Evolutionary conservation across 1,140 invertebrate genomes (phyloP).

Genomic region (Marisa cornuarietis): DNA sequence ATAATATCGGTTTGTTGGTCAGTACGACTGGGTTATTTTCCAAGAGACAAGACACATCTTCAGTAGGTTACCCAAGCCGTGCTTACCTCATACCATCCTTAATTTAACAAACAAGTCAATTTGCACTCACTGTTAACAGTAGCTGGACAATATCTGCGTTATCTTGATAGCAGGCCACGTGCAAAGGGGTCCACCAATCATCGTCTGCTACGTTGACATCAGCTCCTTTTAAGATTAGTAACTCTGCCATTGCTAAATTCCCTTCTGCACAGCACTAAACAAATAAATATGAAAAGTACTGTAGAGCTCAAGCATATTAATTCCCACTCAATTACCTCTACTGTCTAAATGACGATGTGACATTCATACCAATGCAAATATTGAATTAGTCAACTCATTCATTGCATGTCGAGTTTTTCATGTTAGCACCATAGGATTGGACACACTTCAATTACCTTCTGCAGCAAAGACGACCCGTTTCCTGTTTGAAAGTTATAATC

Average conservation of each 20-base stretch:
- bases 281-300: background rate
- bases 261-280: conserved; percentile 52
- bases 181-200: conserved; percentile 81
- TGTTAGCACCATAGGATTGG: no score
- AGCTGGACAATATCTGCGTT: conserved; percentile 76
- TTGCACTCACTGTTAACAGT: conserved; percentile 67
- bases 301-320: background rate
- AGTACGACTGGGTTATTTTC: no score
- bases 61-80: no score
- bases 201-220: conserved; percentile 80
- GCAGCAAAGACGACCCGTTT: conserved; percentile 47
- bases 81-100: no score
- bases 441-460: conserved; percentile 37
- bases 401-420: background rate
- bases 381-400: background rate
- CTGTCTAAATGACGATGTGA: background rate
- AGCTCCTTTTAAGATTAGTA: conserved; percentile 75
- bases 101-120: no score
- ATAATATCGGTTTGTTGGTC: no score
- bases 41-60: no score
- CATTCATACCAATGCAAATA: background rate
- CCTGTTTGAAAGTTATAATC: conserved; percentile 42
- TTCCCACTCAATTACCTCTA: no score
- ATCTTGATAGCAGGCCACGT: conserved; percentile 82
- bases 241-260: conserved; percentile 46